Conservation (phyloP, 2,113 vertebrate genomes). For the Campylorhamphus procurvoides region DNA sequence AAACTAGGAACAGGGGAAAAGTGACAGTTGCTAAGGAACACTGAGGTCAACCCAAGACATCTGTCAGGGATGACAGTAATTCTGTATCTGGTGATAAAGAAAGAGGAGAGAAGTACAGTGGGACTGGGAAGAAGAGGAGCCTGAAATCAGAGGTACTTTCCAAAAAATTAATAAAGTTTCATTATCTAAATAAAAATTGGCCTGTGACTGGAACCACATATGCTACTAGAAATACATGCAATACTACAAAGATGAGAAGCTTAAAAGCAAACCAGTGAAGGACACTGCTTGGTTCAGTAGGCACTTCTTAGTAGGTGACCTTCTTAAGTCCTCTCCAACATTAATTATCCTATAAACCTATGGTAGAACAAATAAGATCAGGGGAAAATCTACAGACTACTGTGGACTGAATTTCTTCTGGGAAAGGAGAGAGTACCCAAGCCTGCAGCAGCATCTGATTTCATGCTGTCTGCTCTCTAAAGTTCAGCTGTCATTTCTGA, state of each 20-base stretch:
- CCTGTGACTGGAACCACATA: not conserved
- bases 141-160: slow-evolving; percentile 61
- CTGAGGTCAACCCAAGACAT: slow-evolving; percentile 49
- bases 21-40: slow-evolving; percentile 30
- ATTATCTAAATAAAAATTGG: slow-evolving; percentile 50
- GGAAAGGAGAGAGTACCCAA: not conserved
- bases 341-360: not conserved
- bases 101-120: slow-evolving; percentile 54
- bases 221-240: not conserved
- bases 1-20: slow-evolving; percentile 26
- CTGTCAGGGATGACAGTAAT: slow-evolving; percentile 56
- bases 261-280: not conserved
- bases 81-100: slow-evolving; percentile 47
- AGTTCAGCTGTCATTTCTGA: not conserved
- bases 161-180: slow-evolving; percentile 49
- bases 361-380: not conserved
- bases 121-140: slow-evolving; percentile 51
- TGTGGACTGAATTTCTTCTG: not conserved
- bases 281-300: not conserved
- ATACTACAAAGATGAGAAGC: not conserved
- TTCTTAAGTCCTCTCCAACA: not conserved
- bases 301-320: not conserved
- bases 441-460: not conserved
- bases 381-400: not conserved
- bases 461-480: not conserved